Evolutionary conservation across 64 coral and sea anemone species (phyloP).

Genomic region (Stylophora pistillata): DNA sequence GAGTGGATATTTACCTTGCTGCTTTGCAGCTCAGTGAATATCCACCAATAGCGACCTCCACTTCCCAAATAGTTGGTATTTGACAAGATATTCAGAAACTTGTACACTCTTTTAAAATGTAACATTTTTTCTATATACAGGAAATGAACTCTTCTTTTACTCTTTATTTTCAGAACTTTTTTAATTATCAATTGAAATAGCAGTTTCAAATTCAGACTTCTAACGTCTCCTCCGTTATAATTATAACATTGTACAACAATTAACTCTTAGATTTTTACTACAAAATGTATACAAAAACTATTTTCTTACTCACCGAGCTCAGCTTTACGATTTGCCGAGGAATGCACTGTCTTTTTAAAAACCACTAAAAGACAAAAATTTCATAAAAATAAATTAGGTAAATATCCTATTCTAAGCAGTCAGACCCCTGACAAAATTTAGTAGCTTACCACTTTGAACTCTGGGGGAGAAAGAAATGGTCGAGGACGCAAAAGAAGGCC

Average conservation of each 20-base stretch:
- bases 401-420: neutral
- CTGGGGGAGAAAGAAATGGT: slow-evolving; percentile 24
- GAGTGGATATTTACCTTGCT: too few species aligned
- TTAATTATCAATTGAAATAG: too few species aligned
- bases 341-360: slow-evolving; percentile 5
- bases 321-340: slow-evolving; percentile 23
- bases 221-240: too few species aligned
- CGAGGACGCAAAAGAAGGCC: slow-evolving; percentile 49
- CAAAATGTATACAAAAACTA: neutral
- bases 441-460: slow-evolving; percentile 60
- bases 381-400: neutral
- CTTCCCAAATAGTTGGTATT: too few species aligned
- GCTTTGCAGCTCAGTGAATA: too few species aligned
- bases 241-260: neutral
- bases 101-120: too few species aligned
- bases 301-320: slow-evolving; percentile 19
- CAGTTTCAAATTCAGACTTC: too few species aligned
- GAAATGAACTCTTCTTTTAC: too few species aligned
- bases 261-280: neutral
- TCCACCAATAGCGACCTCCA: too few species aligned
- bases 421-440: neutral
- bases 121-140: too few species aligned
- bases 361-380: neutral
- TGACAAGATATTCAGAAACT: too few species aligned
- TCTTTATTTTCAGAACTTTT: too few species aligned